Evolutionary conservation across 2,888 invertebrate species (phyloP), one percentile per base, ranked within the genome.

Genomic region (Blastobasis adustella): DNA sequence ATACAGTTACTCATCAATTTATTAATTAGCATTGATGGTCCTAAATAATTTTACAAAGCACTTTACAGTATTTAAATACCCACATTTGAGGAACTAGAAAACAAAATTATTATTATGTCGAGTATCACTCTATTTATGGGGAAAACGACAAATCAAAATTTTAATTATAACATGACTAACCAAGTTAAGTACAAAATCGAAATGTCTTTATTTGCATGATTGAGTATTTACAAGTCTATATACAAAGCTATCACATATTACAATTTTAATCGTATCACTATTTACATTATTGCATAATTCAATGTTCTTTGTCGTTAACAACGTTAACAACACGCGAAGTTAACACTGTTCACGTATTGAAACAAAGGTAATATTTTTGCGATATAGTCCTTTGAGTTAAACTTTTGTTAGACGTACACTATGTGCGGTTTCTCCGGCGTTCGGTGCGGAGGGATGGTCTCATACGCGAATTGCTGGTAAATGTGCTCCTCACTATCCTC

Each of bases 351-450:
- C 71, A 69, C 71, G 69, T 71, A 65, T 47, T 36, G 40, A 68
- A 77, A 73, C 73, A 77, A 79, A 73, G 73, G 74, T 69, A 73
- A 75, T 71, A 75, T 74, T 74, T 76, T 69, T 60, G 65, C 66
- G 68, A 79, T 72, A 80, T 76, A 76, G 82, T 83, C 76, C 76
- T 73, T 78, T 73, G 75, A 74, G 63, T 71, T 77, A 76, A 81
- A 75, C 74, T 79, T 85, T 71, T 84, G 88, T 89, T 89, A 90
- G 67, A 90, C 90, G 65, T 90, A 90, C 78, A 90, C 90, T 83
- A 90, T 89, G 77, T 90, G 90, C 55, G 90, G 90, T 74, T 90
- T 89, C 66, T 90, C 90, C 51, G 89, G 88, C 60, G 89, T 88
- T 67, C 86, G 78, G 66, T 89, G 89, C 55, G 82, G 87, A 56